phyloP scores from a whole-genome alignment of 2,888 invertebrate species.

The Embidobia sp. region DNA sequence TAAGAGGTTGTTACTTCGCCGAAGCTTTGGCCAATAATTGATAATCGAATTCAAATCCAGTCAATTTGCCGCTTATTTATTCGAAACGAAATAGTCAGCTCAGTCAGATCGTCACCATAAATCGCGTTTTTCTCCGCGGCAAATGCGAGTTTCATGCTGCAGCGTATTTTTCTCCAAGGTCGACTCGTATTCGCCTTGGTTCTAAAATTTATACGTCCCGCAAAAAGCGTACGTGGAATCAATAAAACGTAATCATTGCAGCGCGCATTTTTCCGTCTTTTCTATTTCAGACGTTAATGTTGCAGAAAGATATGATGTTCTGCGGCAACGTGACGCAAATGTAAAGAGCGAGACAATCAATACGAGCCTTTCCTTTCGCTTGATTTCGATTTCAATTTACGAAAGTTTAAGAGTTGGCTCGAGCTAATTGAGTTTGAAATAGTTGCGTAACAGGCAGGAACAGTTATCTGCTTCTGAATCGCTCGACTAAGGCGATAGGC shows the following conservation, averaged over 20 bases:
- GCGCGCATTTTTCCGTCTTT: conserved; percentile 7
- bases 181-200: neutral
- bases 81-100: neutral
- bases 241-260: conserved; percentile 23
- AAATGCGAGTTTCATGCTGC: conserved; percentile 17
- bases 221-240: conserved; percentile 14
- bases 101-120: conserved; percentile 12
- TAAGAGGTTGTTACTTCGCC: too few relatives aligned
- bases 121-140: conserved; percentile 8
- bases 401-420: neutral
- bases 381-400: neutral
- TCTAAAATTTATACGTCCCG: conserved; percentile 18
- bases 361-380: neutral
- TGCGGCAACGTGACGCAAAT: conserved; percentile 1
- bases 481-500: neutral
- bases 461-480: neutral
- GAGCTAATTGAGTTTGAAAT: conserved; percentile 19
- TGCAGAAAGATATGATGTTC: conserved; percentile 21
- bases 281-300: conserved; percentile 13
- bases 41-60: conserved; percentile 5
- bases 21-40: too few relatives aligned
- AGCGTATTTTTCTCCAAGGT: conserved; percentile 23
- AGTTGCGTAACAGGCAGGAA: conserved; percentile 4
- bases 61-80: conserved; percentile 5
- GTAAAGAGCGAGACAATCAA: conserved; percentile 1